Percentiles rank a stretch among this genome's conserved stretches.
These are phyloP conservation scores for Trichogramma evanescens DNA, from an alignment of 2,888 invertebrate species.

Conservation along the genomic window DNA sequence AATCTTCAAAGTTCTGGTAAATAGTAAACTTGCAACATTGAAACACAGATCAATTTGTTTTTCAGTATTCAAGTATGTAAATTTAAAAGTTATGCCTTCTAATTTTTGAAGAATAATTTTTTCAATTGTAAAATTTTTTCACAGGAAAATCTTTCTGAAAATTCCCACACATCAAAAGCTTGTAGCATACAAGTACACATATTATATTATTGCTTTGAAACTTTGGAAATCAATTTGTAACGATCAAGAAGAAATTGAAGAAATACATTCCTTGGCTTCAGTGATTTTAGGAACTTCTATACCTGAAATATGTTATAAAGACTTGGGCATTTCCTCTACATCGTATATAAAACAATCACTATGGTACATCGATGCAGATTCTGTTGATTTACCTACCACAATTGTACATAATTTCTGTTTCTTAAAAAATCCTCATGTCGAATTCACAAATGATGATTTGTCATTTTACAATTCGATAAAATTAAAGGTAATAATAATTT, in stretches of 20 bases:
- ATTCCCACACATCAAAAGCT: slow-evolving; percentile 23
- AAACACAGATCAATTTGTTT: slow-evolving; percentile 34
- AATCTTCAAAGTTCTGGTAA: slow-evolving; percentile 38
- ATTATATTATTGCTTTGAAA: slow-evolving; percentile 38
- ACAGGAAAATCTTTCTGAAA: slow-evolving; percentile 33
- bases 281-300: slow-evolving; percentile 30
- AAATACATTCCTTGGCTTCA: slow-evolving; percentile 33
- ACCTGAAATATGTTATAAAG: slow-evolving; percentile 25
- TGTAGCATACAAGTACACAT: slow-evolving; percentile 27
- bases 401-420: slow-evolving; percentile 31
- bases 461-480: too few relatives aligned
- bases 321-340: too few relatives aligned
- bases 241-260: slow-evolving; percentile 27
- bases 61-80: slow-evolving; percentile 34
- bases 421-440: slow-evolving; percentile 22
- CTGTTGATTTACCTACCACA: slow-evolving; percentile 31
- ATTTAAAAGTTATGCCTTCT: background rate
- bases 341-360: slow-evolving; percentile 27
- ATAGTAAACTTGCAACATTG: slow-evolving; percentile 30
- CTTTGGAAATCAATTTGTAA: slow-evolving; percentile 35
- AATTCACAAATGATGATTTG: background rate
- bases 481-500: background rate
- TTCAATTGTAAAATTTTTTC: slow-evolving; percentile 3
- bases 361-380: slow-evolving; percentile 34
- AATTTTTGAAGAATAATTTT: background rate